Percentiles rank a stretch among this genome's conserved stretches.
Conservation (phyloP, 2,797 vertebrate genomes). For the Liparis tanakae region DNA sequence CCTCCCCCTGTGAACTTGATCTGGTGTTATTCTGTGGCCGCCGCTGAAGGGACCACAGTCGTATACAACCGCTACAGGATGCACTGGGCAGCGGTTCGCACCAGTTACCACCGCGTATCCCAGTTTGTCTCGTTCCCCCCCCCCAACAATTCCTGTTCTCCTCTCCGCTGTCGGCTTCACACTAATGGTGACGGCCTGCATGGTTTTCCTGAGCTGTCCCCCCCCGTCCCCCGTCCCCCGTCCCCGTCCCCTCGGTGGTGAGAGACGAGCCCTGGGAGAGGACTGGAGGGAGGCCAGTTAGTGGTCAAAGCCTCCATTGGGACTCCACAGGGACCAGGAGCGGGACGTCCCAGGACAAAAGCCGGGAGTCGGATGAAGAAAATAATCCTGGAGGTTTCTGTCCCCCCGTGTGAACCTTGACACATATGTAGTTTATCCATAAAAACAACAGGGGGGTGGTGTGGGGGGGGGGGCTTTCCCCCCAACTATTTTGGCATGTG, state of each 20-base stretch:
- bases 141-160: constrained; percentile 7
- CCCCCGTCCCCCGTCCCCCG: background rate
- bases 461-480: too few species aligned
- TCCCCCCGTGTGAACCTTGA: constrained; percentile 28
- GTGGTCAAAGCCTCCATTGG: constrained; percentile 62
- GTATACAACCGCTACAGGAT: constrained; percentile 19
- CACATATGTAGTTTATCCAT: constrained; percentile 22
- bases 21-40: constrained; percentile 73
- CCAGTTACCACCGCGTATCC: background rate
- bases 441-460: constrained; percentile 4
- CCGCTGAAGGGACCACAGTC: constrained; percentile 48
- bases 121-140: constrained; percentile 22
- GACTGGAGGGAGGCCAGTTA: constrained; percentile 61
- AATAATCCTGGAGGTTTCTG: constrained; percentile 44
- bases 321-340: constrained; percentile 64
- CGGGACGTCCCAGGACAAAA: constrained; percentile 40
- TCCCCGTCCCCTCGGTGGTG: background rate
- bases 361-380: constrained; percentile 14
- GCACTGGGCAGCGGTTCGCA: constrained; percentile 38
- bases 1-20: constrained; percentile 76
- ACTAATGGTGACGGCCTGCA: constrained; percentile 26
- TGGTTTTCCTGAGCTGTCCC: constrained; percentile 10
- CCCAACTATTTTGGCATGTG: too few species aligned
- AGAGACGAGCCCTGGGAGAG: constrained; percentile 47
- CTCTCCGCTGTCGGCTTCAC: constrained; percentile 14